These are phyloP conservation scores for Bos taurus DNA, from an alignment of 2,113 vertebrate species.

Conservation along the genomic window ARS-UCD2.0 NC_037329.1:112161501-112162000, in stretches of 20 bases:
- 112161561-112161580: slow-evolving; percentile 25
- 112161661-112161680: slow-evolving; percentile 39
- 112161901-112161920: slow-evolving; percentile 19
- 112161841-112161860: slow-evolving; percentile 55
- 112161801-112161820: slow-evolving; percentile 55
- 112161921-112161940: background rate
- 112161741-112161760: slow-evolving; percentile 15
- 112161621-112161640: slow-evolving; percentile 16
- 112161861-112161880: slow-evolving; percentile 59
- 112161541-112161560: slow-evolving; percentile 61
- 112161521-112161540: slow-evolving; percentile 14
- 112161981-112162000: background rate
- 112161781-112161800: slow-evolving; percentile 13
- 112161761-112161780: background rate
- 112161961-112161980: background rate
- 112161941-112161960: background rate
- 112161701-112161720: background rate
- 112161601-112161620: slow-evolving; percentile 14
- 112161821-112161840: slow-evolving; percentile 57
- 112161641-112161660: slow-evolving; percentile 23
- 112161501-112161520: slow-evolving; percentile 62
- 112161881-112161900: background rate
- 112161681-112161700: slow-evolving; percentile 23
- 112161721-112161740: slow-evolving; percentile 26
- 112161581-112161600: background rate